Evolutionary conservation across 2,797 vertebrate species (phyloP), one percentile per base, ranked within the genome.

Genomic region (Catharus ustulatus): DNA sequence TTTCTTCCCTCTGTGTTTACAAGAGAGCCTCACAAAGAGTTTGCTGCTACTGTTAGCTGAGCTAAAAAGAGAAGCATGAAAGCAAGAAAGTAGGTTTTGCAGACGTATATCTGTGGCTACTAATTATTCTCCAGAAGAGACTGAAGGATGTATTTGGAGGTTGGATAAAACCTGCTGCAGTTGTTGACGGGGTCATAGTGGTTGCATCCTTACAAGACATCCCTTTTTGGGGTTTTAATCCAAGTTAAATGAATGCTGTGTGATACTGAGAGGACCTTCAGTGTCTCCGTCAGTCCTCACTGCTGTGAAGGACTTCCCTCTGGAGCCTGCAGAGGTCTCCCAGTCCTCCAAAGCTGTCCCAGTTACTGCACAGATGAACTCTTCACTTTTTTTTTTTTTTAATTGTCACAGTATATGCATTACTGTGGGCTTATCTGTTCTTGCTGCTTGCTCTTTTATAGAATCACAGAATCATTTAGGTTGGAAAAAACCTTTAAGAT

Each of bases 261-360:
- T 26, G 38, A 24, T 40, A 30, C 14, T 40, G 55, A 59, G 66
- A 55, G 26, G 29, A 67, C 43, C 45, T 86, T 93, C 55, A 84
- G 38, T 27, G n/a, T 2, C 18, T 89, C 40, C n/a, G 29, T 61
- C 26, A 40, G 64, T 63, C 36, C 26, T 80, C 13, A 3, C 2
- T 43, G 55, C 1, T 1, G 40, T 52, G 24, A 48, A 64, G 45
- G 92, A 88, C 72, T 97, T 94, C 87, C 73, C 30, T 78, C 45
- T 78, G 67, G 85, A 94, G 77, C 95, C 94, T 96, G 95, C 83
- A 96, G 94, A 94, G 94, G 83, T 96, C 89, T 91, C 94, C 83
- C 90, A n/a, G 92, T 63, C 58, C 67, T 91, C 85, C 1, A 1
- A 40, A 62, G 42, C 64, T 74, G 67, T 38, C 42, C 1, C 2